phyloP scores from a whole-genome alignment of 2,113 vertebrate species.

The Campylomormyrus tamandua region DNA sequence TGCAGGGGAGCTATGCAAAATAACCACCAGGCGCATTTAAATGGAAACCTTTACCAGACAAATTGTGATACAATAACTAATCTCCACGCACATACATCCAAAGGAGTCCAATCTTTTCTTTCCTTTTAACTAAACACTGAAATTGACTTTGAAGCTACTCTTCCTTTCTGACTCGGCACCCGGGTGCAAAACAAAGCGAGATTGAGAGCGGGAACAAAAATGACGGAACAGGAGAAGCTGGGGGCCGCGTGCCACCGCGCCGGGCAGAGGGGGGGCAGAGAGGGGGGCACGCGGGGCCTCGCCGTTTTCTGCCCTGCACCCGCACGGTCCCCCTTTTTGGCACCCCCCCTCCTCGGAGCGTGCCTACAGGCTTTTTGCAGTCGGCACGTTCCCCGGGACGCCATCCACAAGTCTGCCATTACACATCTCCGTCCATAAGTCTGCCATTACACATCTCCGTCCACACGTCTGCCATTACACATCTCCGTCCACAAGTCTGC shows the following conservation, averaged over 20 bases:
- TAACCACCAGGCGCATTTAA: constrained; percentile 71
- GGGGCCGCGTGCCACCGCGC: not conserved
- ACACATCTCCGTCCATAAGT: not conserved
- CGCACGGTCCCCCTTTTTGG: no score
- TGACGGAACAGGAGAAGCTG: constrained; percentile 40
- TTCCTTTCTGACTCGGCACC: constrained; percentile 60
- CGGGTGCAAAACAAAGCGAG: constrained; percentile 46
- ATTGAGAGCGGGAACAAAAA: constrained; percentile 37
- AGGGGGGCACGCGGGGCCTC: not conserved
- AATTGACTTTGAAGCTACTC: constrained; percentile 51
- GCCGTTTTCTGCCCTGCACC: not conserved
- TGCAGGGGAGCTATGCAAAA: constrained; percentile 70
- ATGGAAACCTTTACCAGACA: constrained; percentile 77
- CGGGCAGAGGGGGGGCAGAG: not conserved
- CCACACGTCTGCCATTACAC: not conserved
- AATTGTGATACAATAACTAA: constrained; percentile 70
- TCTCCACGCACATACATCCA: constrained; percentile 40
- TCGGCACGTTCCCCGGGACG: not conserved
- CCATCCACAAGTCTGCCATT: not conserved
- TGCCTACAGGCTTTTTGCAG: no score
- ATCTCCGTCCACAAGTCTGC: not conserved
- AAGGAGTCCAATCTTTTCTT: constrained; percentile 45
- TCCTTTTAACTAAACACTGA: constrained; percentile 71
- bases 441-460: no score
- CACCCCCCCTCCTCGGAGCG: not conserved